phyloP scores from a whole-genome alignment of 1,140 invertebrate genomes.

The Drosophila pallidifrons region DNA sequence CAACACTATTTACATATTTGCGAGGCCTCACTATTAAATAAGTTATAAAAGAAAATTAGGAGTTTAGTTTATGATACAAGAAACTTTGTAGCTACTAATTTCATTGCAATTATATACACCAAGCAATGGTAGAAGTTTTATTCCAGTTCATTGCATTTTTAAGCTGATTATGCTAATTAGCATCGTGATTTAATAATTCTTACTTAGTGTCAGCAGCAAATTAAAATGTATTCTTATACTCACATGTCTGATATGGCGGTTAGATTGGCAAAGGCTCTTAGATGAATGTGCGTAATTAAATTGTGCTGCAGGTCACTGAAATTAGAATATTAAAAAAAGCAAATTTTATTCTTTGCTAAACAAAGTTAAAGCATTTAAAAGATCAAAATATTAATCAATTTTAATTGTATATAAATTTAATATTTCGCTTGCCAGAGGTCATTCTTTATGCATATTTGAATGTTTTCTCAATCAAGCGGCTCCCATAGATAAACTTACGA shows the following conservation, averaged over 20 bases:
- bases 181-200: conserved; percentile 47
- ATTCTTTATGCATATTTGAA: conserved; percentile 1
- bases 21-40: neutral
- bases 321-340: neutral
- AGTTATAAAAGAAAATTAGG: neutral
- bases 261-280: conserved; percentile 75
- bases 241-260: conserved; percentile 76
- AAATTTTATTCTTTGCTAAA: neutral
- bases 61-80: neutral
- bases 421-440: neutral
- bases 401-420: neutral
- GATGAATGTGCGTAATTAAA: conserved; percentile 79
- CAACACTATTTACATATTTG: conserved; percentile 8
- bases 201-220: conserved; percentile 45
- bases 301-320: conserved; percentile 80
- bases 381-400: neutral
- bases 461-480: conserved; percentile 3
- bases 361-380: neutral
- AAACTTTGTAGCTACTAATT: conserved; percentile 22
- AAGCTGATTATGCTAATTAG: conserved; percentile 67
- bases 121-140: neutral
- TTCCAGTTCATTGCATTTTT: conserved; percentile 45
- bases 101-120: conserved; percentile 21
- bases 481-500: conserved; percentile 10
- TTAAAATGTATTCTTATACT: conserved; percentile 59